Evolutionary conservation across 2,888 invertebrate genomes (phyloP).

Genomic region (Prosopocoilus inquinatus): DNA sequence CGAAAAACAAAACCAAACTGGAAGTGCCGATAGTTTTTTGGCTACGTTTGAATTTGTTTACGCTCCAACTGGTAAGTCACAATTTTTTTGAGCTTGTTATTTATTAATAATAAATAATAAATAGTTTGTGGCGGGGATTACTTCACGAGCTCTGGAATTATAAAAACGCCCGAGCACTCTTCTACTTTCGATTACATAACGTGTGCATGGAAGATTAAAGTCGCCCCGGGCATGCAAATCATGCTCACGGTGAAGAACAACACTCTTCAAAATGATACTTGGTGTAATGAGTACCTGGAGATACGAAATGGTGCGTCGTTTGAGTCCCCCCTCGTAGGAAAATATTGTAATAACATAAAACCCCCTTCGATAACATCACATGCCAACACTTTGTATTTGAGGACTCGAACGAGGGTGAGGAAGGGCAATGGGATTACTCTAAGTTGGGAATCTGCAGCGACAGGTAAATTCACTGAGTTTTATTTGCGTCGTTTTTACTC

Average conservation of each 20-base stretch:
- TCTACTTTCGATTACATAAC: slow-evolving; percentile 66
- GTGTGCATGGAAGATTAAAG: slow-evolving; percentile 79
- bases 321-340: slow-evolving; percentile 74
- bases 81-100: no score
- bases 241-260: slow-evolving; percentile 65
- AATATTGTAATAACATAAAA: slow-evolving; percentile 70
- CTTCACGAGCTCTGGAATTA: slow-evolving; percentile 63
- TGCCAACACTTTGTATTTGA: slow-evolving; percentile 70
- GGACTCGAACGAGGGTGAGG: slow-evolving; percentile 73
- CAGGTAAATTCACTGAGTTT: slow-evolving; percentile 48
- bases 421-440: slow-evolving; percentile 69
- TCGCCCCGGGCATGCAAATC: slow-evolving; percentile 69
- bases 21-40: slow-evolving; percentile 67
- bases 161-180: slow-evolving; percentile 81
- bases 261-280: slow-evolving; percentile 61
- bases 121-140: slow-evolving; percentile 73
- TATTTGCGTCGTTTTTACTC: no score
- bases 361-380: slow-evolving; percentile 70
- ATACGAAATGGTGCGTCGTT: slow-evolving; percentile 75
- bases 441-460: slow-evolving; percentile 63
- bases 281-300: slow-evolving; percentile 69
- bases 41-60: slow-evolving; percentile 67
- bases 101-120: slow-evolving; percentile 13
- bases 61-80: slow-evolving; percentile 50
- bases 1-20: slow-evolving; percentile 48